Conservation (phyloP, 1,140 invertebrate genomes). For the Meteorus sp. region DNA sequence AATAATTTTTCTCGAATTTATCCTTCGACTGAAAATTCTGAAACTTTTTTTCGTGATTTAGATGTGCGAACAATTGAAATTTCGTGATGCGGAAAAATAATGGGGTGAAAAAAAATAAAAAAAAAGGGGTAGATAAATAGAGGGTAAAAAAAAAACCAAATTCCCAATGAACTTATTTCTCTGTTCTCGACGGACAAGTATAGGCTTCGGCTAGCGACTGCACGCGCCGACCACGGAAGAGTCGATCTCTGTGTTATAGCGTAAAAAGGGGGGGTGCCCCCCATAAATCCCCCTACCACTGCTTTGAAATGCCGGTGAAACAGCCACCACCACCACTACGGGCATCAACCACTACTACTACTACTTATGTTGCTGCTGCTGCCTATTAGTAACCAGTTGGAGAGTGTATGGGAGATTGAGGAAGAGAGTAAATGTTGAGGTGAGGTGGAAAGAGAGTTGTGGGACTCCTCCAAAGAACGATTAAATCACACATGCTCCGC, state of each 20-base stretch:
- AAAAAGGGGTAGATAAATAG: not conserved
- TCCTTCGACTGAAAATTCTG: too few relatives aligned
- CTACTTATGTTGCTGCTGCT: too few relatives aligned
- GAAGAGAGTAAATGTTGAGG: too few relatives aligned
- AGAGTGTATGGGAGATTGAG: too few relatives aligned
- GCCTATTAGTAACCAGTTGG: too few relatives aligned
- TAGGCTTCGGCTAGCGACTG: slow-evolving; percentile 55
- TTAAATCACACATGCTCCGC: slow-evolving; percentile 49
- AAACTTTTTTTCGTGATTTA: too few relatives aligned
- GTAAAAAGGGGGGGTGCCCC: slow-evolving; percentile 30
- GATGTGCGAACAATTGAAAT: too few relatives aligned
- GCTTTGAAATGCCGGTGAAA: slow-evolving; percentile 24
- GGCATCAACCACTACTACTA: too few relatives aligned
- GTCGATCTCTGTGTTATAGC: slow-evolving; percentile 45
- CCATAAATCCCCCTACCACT: slow-evolving; percentile 30
- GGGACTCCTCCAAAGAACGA: slow-evolving; percentile 43
- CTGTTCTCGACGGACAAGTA: slow-evolving; percentile 53
- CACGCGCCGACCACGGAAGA: slow-evolving; percentile 49
- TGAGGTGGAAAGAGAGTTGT: too few relatives aligned
- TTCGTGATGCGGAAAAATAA: too few relatives aligned
- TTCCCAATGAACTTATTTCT: slow-evolving; percentile 35
- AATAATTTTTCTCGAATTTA: too few relatives aligned
- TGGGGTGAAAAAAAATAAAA: not conserved
- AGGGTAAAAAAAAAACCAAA: not conserved
- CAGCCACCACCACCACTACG: slow-evolving; percentile 33